A percentile compares a stretch with the other conserved stretches of the same genome.
phyloP scores from a whole-genome alignment of 2,888 invertebrate species.

The Apamea sordens region DNA sequence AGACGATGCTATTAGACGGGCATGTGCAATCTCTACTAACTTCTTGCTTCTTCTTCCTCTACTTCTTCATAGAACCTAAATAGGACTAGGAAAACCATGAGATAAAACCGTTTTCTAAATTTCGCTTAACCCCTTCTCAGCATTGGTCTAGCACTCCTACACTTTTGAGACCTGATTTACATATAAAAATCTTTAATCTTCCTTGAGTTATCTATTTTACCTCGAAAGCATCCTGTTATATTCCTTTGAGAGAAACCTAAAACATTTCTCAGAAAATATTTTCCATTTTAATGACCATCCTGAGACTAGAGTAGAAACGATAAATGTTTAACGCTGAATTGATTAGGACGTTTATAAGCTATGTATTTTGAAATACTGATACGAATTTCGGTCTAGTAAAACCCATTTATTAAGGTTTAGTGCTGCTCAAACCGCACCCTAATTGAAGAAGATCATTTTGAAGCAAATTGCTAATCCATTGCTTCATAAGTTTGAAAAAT shows the following conservation, averaged over 20 bases:
- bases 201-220: conserved; percentile 54
- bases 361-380: conserved; percentile 19
- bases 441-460: too few species aligned
- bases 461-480: too few species aligned
- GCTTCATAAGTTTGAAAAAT: too few species aligned
- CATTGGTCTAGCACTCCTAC: conserved; percentile 64
- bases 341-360: conserved; percentile 24
- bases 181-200: conserved; percentile 55
- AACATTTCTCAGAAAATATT: conserved; percentile 43
- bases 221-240: conserved; percentile 64
- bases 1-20: conserved; percentile 85
- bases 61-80: conserved; percentile 71
- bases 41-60: conserved; percentile 76
- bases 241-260: conserved; percentile 43
- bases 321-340: conserved; percentile 48
- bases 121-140: conserved; percentile 67
- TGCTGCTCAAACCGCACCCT: not conserved
- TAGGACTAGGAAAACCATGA: conserved; percentile 56
- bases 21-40: conserved; percentile 79
- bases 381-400: not conserved
- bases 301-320: conserved; percentile 30
- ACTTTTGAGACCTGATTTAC: conserved; percentile 54
- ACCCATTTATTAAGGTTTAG: not conserved
- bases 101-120: conserved; percentile 56
- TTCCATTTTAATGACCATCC: conserved; percentile 49